Evolutionary conservation across 2,113 vertebrate species (phyloP).

Genomic region (Sinocyclocheilus maitianheensis): DNA sequence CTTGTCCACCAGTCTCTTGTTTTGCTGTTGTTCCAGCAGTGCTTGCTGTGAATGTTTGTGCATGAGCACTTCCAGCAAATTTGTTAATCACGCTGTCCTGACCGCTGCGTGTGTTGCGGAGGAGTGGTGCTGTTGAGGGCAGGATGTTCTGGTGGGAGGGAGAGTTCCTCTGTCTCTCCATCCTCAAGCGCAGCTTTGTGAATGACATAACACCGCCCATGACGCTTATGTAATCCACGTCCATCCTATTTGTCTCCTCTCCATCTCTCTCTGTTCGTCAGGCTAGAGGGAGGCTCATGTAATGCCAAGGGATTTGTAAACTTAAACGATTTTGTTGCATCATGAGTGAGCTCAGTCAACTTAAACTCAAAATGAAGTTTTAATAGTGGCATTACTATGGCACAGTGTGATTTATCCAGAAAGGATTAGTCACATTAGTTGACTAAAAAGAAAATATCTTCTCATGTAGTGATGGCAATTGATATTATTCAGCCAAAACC

Average conservation of each 20-base stretch:
- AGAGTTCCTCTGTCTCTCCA: slow-evolving; percentile 37
- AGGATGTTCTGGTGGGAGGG: slow-evolving; percentile 44
- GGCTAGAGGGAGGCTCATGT: background rate
- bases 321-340: background rate
- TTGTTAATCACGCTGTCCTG: slow-evolving; percentile 27
- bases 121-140: slow-evolving; percentile 41
- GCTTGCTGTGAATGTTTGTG: background rate
- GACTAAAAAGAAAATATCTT: background rate
- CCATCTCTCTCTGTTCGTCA: background rate
- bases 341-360: background rate
- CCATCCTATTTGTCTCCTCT: slow-evolving; percentile 19
- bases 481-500: background rate
- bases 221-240: slow-evolving; percentile 44
- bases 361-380: background rate
- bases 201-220: slow-evolving; percentile 37
- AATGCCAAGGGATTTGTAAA: background rate
- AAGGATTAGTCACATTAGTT: background rate
- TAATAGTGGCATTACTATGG: background rate
- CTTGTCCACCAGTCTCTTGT: background rate
- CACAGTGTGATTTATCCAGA: background rate
- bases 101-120: slow-evolving; percentile 41
- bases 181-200: slow-evolving; percentile 16
- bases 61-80: slow-evolving; percentile 23
- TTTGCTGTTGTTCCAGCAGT: background rate
- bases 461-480: background rate